Evolutionary conservation across 2,113 vertebrate species (phyloP), one percentile per base, ranked within the genome.

Genomic region (Neofelis nebulosa): DNA sequence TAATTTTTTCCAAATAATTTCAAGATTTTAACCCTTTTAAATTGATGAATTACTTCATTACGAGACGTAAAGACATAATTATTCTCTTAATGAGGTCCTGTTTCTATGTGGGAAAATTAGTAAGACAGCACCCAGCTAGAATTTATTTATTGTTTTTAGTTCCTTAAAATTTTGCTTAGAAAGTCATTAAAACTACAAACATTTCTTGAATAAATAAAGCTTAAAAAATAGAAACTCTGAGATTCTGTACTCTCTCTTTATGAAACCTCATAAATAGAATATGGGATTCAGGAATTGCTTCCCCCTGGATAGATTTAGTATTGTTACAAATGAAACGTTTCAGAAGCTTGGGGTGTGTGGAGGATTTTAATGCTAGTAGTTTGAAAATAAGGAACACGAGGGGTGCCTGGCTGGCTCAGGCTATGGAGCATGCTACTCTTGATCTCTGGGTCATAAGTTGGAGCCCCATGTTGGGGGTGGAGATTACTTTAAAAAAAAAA

Each of bases 1-100:
- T 84, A 63, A 71, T 95, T 95, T 91, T 94, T 41, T 80, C 25
- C 14, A 92, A 81, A n/a, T 78, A 89, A 66, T 90, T 74, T 94
- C 12, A 87, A 36, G 14, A 63, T 66, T 82, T 95, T 83, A 52
- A 68, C 18, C 76, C 76, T 95, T 93, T 83, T 88, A 71, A 92
- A 21, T 83, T 71, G 79, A 91, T 74, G 15, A 57, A 50, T 96
- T 71, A 69, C 79, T 95, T 78, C 36, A 87, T 91, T 93, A 48
- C 45, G 76, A 94, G n/a, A 97, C 2, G 83, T 85, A 11, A 66
- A 38, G 4, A 19, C 31, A 52, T 80, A 55, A 33, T 91, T 61
- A 81, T 69, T 95, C 16, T 93, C 3, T 81, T 55, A 71, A 36
- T 63, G 10, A 16, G n/a, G 27, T 61, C 31, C 4, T 81, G 73